A percentile compares a stretch with the other conserved stretches of the same genome.
Evolutionary conservation across 1,140 invertebrate species (phyloP).

Genomic region (Phocides pigmalion): DNA sequence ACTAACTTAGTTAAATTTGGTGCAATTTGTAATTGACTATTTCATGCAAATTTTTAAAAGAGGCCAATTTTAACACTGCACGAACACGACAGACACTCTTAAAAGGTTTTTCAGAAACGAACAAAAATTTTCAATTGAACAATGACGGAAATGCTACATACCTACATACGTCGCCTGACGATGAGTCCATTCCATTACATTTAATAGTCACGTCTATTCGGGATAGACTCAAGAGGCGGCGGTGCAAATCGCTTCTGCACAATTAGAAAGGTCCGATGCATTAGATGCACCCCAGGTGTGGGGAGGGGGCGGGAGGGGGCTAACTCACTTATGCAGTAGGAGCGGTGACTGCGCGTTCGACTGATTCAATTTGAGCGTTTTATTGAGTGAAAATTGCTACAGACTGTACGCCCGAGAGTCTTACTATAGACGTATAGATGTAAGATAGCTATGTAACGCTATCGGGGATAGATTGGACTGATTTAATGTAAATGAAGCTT

Average conservation of each 20-base stretch:
- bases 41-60: too few relatives aligned
- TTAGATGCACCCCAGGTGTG: slow-evolving; percentile 41
- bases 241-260: slow-evolving; percentile 30
- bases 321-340: slow-evolving; percentile 39
- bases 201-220: slow-evolving; percentile 10
- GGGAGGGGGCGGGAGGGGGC: slow-evolving; percentile 6
- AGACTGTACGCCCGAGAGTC: slow-evolving; percentile 30
- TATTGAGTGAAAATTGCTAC: slow-evolving; percentile 44
- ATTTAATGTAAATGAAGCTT: slow-evolving; percentile 24
- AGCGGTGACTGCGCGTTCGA: slow-evolving; percentile 34
- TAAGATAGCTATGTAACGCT: not conserved
- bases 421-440: not conserved
- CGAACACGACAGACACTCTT: too few relatives aligned
- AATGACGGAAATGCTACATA: not conserved
- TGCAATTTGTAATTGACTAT: too few relatives aligned
- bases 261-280: slow-evolving; percentile 45
- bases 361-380: slow-evolving; percentile 40
- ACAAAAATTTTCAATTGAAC: not conserved
- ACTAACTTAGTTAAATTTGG: too few relatives aligned
- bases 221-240: slow-evolving; percentile 12
- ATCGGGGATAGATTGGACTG: slow-evolving; percentile 15
- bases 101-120: not conserved
- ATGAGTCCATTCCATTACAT: slow-evolving; percentile 6
- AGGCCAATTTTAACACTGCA: too few relatives aligned
- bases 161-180: not conserved